Evolutionary conservation across 1,140 invertebrate genomes (phyloP).

Genomic region (Mercenaria mercenaria): DNA sequence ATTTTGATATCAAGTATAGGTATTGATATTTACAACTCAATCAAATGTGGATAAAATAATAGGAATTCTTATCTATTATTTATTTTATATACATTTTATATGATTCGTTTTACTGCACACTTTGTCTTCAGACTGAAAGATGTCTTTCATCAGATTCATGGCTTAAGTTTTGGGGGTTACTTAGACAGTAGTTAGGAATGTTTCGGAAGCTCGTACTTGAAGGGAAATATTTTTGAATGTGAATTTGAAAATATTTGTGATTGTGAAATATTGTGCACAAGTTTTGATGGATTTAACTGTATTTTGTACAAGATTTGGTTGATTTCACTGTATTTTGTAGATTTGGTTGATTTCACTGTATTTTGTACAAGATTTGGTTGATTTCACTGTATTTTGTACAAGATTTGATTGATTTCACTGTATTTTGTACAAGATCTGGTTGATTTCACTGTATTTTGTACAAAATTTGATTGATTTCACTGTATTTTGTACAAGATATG

Average conservation of each 20-base stretch:
- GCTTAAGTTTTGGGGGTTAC: background rate
- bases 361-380: too few species aligned
- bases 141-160: background rate
- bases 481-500: too few species aligned
- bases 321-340: too few species aligned
- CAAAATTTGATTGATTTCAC: too few species aligned
- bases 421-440: too few species aligned
- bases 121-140: background rate
- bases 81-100: conserved; percentile 39
- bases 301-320: too few species aligned
- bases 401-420: too few species aligned
- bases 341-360: too few species aligned
- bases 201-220: background rate
- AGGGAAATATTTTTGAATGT: background rate
- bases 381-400: too few species aligned
- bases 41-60: conserved; percentile 42
- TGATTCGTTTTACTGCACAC: conserved; percentile 32
- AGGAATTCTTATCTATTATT: conserved; percentile 44
- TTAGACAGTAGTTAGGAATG: conserved; percentile 10
- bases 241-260: background rate
- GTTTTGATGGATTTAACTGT: too few species aligned
- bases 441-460: too few species aligned
- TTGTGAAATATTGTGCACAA: too few species aligned
- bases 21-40: conserved; percentile 6
- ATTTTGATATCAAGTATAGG: conserved; percentile 50